Evolutionary conservation across 2,797 vertebrate genomes (phyloP).

Genomic region (Liasis olivaceus): DNA sequence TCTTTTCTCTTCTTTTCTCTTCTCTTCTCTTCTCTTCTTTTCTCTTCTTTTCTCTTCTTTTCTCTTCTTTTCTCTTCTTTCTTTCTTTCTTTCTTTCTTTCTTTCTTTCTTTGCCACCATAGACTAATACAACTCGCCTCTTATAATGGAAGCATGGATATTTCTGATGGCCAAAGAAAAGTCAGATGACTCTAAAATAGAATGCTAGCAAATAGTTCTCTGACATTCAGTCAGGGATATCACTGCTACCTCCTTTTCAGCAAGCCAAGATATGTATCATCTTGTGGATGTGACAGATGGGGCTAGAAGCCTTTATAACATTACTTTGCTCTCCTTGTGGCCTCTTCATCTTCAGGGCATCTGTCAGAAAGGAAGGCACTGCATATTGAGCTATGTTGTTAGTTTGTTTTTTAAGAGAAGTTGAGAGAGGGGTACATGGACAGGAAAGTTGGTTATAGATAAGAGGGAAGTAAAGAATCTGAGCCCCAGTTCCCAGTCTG

Average conservation of each 20-base stretch:
- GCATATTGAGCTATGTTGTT: neutral
- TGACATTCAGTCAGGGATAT: neutral
- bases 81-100: too few species aligned
- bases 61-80: too few species aligned
- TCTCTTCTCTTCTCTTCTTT: too few species aligned
- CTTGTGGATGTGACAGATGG: too few species aligned
- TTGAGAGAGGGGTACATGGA: too few species aligned
- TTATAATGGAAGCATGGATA: neutral
- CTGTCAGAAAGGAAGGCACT: neutral
- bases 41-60: too few species aligned
- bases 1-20: too few species aligned
- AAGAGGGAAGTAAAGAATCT: too few species aligned
- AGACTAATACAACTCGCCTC: neutral
- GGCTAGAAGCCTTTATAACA: neutral
- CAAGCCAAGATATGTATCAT: neutral
- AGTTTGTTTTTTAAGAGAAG: too few species aligned
- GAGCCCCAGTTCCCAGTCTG: too few species aligned
- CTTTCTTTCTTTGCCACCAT: neutral
- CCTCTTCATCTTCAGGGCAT: neutral
- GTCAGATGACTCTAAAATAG: neutral
- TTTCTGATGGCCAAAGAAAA: neutral
- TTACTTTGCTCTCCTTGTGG: neutral
- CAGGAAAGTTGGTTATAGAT: too few species aligned
- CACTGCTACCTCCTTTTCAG: neutral
- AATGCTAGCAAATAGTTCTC: neutral